Base-by-base conservation (phyloP, 2,113 vertebrate genomes). In the Anarrhichthys ocellatus region DNA sequence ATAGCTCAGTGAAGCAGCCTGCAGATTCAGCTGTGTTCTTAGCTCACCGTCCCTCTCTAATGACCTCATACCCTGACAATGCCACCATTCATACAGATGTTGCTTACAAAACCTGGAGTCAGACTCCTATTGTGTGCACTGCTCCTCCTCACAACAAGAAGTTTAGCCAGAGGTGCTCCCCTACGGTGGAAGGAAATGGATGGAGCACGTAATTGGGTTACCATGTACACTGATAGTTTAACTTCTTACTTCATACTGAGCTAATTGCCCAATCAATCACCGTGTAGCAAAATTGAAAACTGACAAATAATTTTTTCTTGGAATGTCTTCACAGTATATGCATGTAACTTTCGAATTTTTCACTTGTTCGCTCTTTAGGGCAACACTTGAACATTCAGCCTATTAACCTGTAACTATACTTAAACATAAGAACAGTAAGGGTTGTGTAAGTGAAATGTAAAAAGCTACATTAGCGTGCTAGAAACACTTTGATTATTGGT, bases 1-100 rank as follows among this genome's bases (percentile, higher is more conserved):
- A 27, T 50, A 29, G 65, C 52, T 34, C 38, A n/a, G 48, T n/a
- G 76, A 77, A 76, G 88, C 92, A 87, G 95, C 84, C 93, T 94
- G 95, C 96, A 96, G 95, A 94, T 96, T 97, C 97, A 99, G 97
- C 97, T 97, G 96, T 89, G 96, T 91, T 96, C 95, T 97, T 96
- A 97, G 96, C 96, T 97, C 96, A 97, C 96, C 95, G 94, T 96
- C 96, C 94, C 95, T 93, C 94, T 96, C 93, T 89, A 89, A 95
- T 99, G 97, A 99, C 97, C 97, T 99, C 97, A 98, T 92, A 95
- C 94, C 68, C 92, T 86, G 94, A 99, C 97, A 99, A 99, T 97
- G 95, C 96, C 94, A 95, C 97, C 95, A 98, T 99, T 99, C 97
- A 98, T 97, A 94, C 93, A 95, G 96, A 97, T 94, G 94, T 95